phyloP scores from a whole-genome alignment of 2,888 invertebrate species.

The Drosophila meridionalis region DNA sequence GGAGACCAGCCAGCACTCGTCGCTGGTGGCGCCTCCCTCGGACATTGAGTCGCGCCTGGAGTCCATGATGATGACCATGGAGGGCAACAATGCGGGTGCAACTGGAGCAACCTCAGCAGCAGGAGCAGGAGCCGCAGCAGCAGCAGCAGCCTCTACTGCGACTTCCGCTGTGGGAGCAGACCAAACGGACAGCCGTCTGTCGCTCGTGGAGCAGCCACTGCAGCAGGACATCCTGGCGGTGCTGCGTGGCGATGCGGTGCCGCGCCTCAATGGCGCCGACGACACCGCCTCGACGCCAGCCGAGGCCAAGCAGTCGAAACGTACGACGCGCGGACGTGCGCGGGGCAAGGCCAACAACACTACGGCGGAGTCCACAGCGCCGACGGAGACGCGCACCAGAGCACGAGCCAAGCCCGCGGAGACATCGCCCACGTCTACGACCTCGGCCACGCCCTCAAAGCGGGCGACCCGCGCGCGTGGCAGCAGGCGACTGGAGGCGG shows the following conservation, averaged over 20 bases:
- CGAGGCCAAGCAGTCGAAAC: constrained; percentile 48
- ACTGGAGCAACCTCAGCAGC: background rate
- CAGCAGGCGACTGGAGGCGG: constrained; percentile 35
- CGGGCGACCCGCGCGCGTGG: constrained; percentile 68
- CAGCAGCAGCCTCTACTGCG: background rate
- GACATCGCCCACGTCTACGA: constrained; percentile 16
- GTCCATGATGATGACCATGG: constrained; percentile 84
- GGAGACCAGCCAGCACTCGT: constrained; percentile 85
- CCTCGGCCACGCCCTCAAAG: constrained; percentile 17
- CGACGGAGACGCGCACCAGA: constrained; percentile 43
- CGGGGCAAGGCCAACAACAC: constrained; percentile 42
- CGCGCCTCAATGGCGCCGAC: constrained; percentile 52
- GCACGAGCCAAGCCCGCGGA: constrained; percentile 33
- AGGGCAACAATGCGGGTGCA: constrained; percentile 35
- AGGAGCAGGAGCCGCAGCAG: constrained; percentile 3
- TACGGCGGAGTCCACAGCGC: constrained; percentile 4
- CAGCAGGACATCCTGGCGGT: constrained; percentile 82
- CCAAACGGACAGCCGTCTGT: background rate
- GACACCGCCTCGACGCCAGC: constrained; percentile 2
- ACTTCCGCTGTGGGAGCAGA: constrained; percentile 3
- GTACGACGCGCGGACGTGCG: constrained; percentile 73
- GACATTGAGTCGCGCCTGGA: constrained; percentile 84
- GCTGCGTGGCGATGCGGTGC: constrained; percentile 72
- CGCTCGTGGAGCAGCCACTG: constrained; percentile 32
- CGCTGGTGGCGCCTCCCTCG: constrained; percentile 84